phyloP scores from a whole-genome alignment of 2,797 vertebrate species.

The Sylvilagus floridanus region DNA sequence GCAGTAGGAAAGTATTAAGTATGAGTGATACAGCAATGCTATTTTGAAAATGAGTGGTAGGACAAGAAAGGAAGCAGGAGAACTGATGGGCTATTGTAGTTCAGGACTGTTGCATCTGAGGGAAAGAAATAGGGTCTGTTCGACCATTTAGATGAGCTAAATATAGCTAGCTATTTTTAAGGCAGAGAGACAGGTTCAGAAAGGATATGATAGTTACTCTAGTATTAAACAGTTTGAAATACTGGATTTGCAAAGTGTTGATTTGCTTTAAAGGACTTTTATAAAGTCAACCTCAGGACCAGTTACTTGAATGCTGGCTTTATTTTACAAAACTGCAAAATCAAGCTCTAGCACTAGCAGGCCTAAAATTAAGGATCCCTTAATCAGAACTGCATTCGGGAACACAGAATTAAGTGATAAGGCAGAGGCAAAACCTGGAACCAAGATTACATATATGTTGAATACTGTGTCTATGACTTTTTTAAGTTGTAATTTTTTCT shows the following conservation, averaged over 20 bases:
- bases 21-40: not conserved
- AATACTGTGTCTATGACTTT: not conserved
- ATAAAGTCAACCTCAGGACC: not conserved
- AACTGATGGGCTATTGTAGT: not conserved
- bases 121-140: not conserved
- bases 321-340: conserved; percentile 36
- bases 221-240: conserved; percentile 13
- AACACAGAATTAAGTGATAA: not conserved
- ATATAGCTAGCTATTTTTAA: not conserved
- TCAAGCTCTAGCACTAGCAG: not conserved
- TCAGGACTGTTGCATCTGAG: not conserved
- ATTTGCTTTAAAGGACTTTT: not conserved
- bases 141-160: too few relatives aligned
- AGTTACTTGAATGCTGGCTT: conserved; percentile 35
- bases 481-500: not conserved
- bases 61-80: not conserved
- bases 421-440: not conserved
- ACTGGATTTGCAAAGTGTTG: not conserved
- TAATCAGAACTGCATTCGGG: not conserved
- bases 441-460: not conserved
- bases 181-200: not conserved
- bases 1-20: not conserved
- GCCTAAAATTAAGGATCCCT: conserved; percentile 29
- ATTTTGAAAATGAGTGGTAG: not conserved
- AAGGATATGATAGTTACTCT: not conserved